Evolutionary conservation across 2,888 invertebrate genomes (phyloP).

Genomic region (Eristalinus aeneus): DNA sequence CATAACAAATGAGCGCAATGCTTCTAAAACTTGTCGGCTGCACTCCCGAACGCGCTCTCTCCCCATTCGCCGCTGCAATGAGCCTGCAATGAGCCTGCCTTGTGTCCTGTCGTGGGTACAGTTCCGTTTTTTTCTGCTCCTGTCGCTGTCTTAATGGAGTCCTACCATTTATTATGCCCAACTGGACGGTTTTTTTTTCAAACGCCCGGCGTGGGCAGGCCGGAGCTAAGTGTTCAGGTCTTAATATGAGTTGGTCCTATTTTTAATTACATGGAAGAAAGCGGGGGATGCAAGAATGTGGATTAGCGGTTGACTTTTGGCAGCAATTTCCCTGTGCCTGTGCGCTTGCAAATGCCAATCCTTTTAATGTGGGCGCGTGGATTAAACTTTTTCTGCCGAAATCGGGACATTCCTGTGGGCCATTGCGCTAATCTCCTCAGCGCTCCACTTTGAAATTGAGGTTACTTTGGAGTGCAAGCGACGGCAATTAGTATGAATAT

Average conservation of each 20-base stretch:
- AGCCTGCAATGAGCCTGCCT: slow-evolving; percentile 1
- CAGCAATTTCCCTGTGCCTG: neutral
- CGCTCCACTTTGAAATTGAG: neutral
- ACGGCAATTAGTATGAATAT: neutral
- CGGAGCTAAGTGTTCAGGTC: slow-evolving; percentile 7
- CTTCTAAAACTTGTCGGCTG: slow-evolving; percentile 54
- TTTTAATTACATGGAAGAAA: slow-evolving; percentile 27
- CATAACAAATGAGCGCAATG: slow-evolving; percentile 63
- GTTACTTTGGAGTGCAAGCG: neutral
- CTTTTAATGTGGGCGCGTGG: neutral
- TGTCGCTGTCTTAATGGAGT: slow-evolving; percentile 46
- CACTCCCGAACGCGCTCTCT: neutral
- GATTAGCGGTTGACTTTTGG: neutral
- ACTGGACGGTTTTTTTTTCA: slow-evolving; percentile 52
- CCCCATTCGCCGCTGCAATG: neutral
- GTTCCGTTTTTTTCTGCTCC: slow-evolving; percentile 19
- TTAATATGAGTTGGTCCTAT: slow-evolving; percentile 31
- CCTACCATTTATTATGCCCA: slow-evolving; percentile 46
- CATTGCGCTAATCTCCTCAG: neutral
- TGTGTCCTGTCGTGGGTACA: slow-evolving; percentile 47
- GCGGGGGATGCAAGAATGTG: neutral
- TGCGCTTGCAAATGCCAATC: neutral
- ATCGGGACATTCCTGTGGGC: neutral
- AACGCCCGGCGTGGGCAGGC: slow-evolving; percentile 1
- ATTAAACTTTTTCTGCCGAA: neutral